phyloP scores from a whole-genome alignment of 1,140 invertebrate species.

The Drosophila teissieri region DNA sequence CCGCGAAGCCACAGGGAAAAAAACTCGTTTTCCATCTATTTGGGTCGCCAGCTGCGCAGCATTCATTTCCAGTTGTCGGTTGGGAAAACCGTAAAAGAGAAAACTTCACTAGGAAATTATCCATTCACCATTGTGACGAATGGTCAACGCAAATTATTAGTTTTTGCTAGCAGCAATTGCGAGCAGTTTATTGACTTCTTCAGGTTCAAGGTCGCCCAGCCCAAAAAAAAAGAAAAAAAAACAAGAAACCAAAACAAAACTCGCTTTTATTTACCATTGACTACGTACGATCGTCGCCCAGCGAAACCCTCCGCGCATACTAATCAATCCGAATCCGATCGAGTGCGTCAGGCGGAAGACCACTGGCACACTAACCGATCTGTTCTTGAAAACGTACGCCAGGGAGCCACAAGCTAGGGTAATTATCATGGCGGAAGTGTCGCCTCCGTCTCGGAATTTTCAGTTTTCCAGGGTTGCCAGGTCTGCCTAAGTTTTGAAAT shows the following conservation, averaged over 20 bases:
- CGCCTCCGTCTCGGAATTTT: conserved; percentile 22
- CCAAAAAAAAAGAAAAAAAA: conserved; percentile 29
- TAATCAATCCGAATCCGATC: conserved; percentile 39
- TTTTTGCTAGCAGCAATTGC: conserved; percentile 29
- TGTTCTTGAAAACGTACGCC: conserved; percentile 76
- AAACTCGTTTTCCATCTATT: conserved; percentile 64
- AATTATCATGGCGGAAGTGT: conserved; percentile 76
- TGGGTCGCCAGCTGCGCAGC: conserved; percentile 59
- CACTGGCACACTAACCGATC: conserved; percentile 59
- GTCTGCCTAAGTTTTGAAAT: not conserved
- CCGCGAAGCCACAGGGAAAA: conserved; percentile 35
- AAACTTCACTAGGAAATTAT: conserved; percentile 38
- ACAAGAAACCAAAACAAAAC: conserved; percentile 49
- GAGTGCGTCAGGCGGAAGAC: conserved; percentile 53
- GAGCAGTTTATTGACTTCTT: conserved; percentile 66
- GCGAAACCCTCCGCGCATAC: conserved; percentile 63
- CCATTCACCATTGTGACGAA: not conserved
- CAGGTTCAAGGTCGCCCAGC: conserved; percentile 72
- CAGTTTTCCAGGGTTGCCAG: conserved; percentile 40
- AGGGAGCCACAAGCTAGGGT: conserved; percentile 30
- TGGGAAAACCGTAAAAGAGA: conserved; percentile 49
- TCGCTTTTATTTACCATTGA: conserved; percentile 74
- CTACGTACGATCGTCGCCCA: conserved; percentile 33
- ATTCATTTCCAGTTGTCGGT: conserved; percentile 23
- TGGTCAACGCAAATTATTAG: conserved; percentile 5